Evolutionary conservation across 2,888 invertebrate genomes (phyloP).

Genomic region (Scaptodrosophila latifasciaeformis): DNA sequence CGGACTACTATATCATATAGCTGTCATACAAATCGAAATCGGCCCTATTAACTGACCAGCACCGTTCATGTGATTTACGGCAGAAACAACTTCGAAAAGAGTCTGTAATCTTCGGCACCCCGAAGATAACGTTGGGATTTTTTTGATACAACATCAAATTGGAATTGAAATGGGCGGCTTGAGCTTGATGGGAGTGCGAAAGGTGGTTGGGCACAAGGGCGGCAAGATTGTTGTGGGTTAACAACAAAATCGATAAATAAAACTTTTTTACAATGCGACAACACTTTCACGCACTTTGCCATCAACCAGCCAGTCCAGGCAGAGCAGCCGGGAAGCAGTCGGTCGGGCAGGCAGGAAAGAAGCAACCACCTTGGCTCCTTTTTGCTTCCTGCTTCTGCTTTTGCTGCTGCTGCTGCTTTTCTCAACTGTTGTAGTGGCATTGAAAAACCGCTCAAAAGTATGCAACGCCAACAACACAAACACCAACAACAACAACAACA

Average conservation of each 20-base stretch:
- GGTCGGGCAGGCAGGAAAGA: too few species aligned
- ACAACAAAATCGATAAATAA: conserved; percentile 58
- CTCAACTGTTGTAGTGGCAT: conserved; percentile 37
- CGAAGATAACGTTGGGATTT: too few species aligned
- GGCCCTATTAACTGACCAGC: too few species aligned
- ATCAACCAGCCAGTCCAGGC: neutral
- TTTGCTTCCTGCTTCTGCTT: neutral
- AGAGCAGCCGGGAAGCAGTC: too few species aligned
- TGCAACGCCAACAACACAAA: conserved; percentile 47
- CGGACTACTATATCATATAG: too few species aligned
- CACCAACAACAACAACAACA: conserved; percentile 1
- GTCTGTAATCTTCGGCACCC: too few species aligned
- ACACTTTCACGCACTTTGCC: conserved; percentile 58
- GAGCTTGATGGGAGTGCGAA: neutral
- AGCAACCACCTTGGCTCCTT: too few species aligned
- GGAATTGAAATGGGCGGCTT: conserved; percentile 45
- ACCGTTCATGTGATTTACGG: too few species aligned
- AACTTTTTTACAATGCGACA: conserved; percentile 55
- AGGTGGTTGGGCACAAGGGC: conserved; percentile 9
- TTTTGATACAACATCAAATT: conserved; percentile 59
- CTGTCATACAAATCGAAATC: too few species aligned
- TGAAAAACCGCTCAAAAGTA: conserved; percentile 57
- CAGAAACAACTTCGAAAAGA: too few species aligned
- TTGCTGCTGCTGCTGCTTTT: neutral
- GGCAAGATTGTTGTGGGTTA: conserved; percentile 38